These are phyloP conservation scores for Typhlichthys subterraneus DNA, from an alignment of 2,797 vertebrate genomes.

Conservation along the genomic window DNA sequence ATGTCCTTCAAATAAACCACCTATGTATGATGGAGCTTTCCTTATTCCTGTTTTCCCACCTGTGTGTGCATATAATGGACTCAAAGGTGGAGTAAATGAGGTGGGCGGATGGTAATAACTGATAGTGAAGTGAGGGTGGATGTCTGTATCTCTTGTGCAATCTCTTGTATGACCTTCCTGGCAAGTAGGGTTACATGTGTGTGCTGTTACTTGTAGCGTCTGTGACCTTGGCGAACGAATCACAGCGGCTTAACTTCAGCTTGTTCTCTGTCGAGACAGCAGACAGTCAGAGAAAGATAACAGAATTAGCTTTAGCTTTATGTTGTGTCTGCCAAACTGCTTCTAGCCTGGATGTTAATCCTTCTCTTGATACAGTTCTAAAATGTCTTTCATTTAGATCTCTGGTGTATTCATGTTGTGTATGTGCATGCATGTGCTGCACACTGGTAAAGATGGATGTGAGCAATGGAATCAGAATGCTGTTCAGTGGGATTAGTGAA, in stretches of 20 bases:
- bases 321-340: too few relatives aligned
- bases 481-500: too few relatives aligned
- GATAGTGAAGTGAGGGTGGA: conserved; percentile 8
- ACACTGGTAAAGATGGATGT: not conserved
- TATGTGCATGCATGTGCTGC: not conserved
- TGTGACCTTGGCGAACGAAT: too few relatives aligned
- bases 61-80: not conserved
- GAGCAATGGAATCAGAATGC: too few relatives aligned
- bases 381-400: conserved; percentile 58
- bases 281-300: too few relatives aligned
- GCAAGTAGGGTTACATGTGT: not conserved
- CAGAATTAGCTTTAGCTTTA: too few relatives aligned
- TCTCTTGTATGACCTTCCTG: conserved; percentile 22
- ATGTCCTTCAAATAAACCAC: not conserved
- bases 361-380: conserved; percentile 14
- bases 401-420: not conserved
- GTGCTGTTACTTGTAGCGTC: too few relatives aligned
- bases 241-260: too few relatives aligned
- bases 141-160: conserved; percentile 8
- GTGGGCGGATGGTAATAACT: not conserved
- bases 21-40: not conserved
- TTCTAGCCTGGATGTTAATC: not conserved
- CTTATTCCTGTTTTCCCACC: not conserved
- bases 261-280: too few relatives aligned
- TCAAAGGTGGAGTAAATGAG: not conserved